Evolutionary conservation across 2,888 invertebrate genomes (phyloP), one percentile per base, ranked within the genome.

Genomic region (Polydrusus tereticollis): DNA sequence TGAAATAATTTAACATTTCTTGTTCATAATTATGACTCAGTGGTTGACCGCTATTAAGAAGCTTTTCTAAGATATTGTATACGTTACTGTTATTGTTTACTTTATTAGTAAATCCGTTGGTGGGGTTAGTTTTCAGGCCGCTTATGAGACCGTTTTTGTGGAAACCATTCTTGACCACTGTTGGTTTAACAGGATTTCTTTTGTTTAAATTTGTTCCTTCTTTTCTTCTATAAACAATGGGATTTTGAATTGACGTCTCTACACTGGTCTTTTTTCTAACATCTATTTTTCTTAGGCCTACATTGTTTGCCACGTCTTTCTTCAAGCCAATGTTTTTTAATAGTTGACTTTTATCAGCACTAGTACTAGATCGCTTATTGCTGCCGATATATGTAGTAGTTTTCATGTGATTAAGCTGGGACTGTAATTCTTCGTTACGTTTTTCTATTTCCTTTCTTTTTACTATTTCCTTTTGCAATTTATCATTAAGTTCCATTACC

Each of bases 371-470:
- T 33, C 65, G 47, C 47, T 73, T 75, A 21, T 70, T 69, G 7
- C 18, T 68, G 12, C 45, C 65, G 18, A 62, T 72, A 21, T 75
- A 69, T 29, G 75, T 74, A 14, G 63, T 68, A 6, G 78, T 77
- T 75, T 88, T 87, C 7, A 89, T 85, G 66, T 87, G 86, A 77
- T 89, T 87, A 80, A 92, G 86, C 83, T 90, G 90, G 16, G 88
- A 85, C 60, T 90, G 88, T 3, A 92, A 85, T 78, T 89, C 89
- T 72, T 87, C 84, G 79, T 91, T 91, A 29, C 89, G 82, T 77
- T 88, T 88, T 79, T 91, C 91, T 0, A 90, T 87, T 81, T 90
- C 88, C 75, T 88, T 88, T n/a, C 91, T 86, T 76, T 89, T 87
- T 0, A 87, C 86, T 38, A 89, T 89, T 83, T 92, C 91, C 45